Conservation (phyloP, 2,888 invertebrate species). For the Phengaris arion region DNA sequence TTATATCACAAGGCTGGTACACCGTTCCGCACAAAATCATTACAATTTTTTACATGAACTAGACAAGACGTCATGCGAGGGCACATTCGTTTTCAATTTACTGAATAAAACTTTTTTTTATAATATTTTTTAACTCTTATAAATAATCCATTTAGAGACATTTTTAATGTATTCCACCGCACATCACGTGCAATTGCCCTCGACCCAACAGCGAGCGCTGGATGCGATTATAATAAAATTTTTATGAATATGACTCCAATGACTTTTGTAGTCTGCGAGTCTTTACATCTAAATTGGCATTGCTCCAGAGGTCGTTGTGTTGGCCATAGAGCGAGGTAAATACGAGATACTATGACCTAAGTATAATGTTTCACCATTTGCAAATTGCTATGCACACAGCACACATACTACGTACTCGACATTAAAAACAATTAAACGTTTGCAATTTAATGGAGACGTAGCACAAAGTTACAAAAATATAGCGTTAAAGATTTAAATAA, state of each 20-base stretch:
- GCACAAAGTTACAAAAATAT: no score
- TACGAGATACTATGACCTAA: not conserved
- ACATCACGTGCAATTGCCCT: not conserved
- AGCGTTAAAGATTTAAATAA: no score
- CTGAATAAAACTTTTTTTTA: no score
- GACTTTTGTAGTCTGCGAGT: conserved; percentile 17
- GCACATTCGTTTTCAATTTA: no score
- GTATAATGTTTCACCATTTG: not conserved
- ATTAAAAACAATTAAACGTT: no score
- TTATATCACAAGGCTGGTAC: no score
- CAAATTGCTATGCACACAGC: not conserved
- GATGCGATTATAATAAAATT: conserved; percentile 1
- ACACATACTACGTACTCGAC: no score
- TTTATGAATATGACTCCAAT: conserved; percentile 20
- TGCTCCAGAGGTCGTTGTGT: conserved; percentile 14
- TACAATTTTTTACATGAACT: no score
- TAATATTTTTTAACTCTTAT: no score
- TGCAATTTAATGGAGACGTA: no score
- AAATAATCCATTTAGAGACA: not conserved
- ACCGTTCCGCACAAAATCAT: no score
- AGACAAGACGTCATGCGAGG: no score
- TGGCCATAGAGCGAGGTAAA: not conserved
- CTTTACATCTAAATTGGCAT: conserved; percentile 25
- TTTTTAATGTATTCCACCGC: not conserved
- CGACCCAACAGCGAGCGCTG: not conserved